Base-by-base conservation (phyloP, 2,797 vertebrate species). In the Coracias cyanogaster region DNA sequence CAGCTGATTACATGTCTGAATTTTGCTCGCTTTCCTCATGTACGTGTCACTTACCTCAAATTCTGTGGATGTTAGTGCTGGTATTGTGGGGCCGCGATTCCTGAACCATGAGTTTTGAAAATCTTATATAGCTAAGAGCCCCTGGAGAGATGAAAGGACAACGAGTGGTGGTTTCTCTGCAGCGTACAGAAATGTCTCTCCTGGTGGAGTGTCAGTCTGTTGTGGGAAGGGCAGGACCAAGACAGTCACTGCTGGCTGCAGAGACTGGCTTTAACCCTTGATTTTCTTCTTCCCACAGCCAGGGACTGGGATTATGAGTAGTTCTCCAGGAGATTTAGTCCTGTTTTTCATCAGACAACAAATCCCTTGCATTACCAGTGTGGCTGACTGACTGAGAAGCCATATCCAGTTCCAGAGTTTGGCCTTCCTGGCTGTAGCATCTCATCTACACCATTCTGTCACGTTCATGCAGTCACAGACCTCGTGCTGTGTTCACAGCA, bases 301-400 rank as follows among this genome's bases (percentile, higher is more conserved):
- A 60, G 39, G 24, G 11, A 21, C 33, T 31, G 12, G 5, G 29
- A 20, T 43, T 58, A 7, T 10, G 39, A 31, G 9, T 12, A 73
- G 15, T 8, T 69, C 10, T 39, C 12, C 45, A 55, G 35, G 15
- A 69, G 13, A 7, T 7, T 64, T 28, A 69, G 33, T 31, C 29
- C 31, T 7, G 6, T 25, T 51, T 24, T 52, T 46, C 41, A 45
- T 52, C 49, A 49, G 20, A 31, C 7, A 43, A 22, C 16, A 17
- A 20, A 54, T 35, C 8, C 3, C 11, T 4, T 28, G 26, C 1
- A 0, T 15, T 58, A 21, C 9, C 25, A 14, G 29, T 18, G 5
- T 12, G 24, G 13, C 31, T 24, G 14, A 15, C 35, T 20, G 48
- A 58, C 33, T 61, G 43, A 52, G 60, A 41, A 64, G 12, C 13